Percentiles rank a stretch among this genome's conserved stretches.
Conservation (phyloP, 2,888 invertebrate species). For the Shargacucullia verbasci region DNA sequence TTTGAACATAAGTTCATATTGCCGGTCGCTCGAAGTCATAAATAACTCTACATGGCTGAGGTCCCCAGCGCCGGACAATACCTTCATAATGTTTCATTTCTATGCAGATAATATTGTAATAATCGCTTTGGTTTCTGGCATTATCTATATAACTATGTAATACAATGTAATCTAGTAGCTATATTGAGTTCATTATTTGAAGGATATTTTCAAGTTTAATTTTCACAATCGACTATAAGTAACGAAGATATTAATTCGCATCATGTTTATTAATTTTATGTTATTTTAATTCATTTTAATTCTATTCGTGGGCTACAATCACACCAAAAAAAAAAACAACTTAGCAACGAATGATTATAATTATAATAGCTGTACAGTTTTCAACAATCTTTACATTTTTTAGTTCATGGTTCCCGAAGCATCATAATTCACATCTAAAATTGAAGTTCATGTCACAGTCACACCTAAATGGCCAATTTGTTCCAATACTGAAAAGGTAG, state of each 20-base stretch:
- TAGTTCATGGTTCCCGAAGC: background rate
- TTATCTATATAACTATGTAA: background rate
- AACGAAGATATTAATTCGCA: too few relatives aligned
- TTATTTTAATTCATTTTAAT: too few relatives aligned
- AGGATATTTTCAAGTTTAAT: too few relatives aligned
- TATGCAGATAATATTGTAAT: slow-evolving; percentile 3
- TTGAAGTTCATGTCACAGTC: slow-evolving; percentile 3
- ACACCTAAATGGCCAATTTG: slow-evolving; percentile 15
- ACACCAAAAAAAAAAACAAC: too few relatives aligned
- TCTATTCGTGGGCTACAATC: too few relatives aligned
- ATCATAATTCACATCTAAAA: background rate
- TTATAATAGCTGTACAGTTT: too few relatives aligned
- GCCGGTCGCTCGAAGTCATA: slow-evolving; percentile 9
- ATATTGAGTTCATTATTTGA: background rate
- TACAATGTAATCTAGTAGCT: background rate
- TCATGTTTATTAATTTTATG: too few relatives aligned
- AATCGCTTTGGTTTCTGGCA: background rate
- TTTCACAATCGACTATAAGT: too few relatives aligned
- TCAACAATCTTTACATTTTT: background rate
- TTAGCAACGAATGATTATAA: too few relatives aligned
- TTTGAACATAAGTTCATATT: slow-evolving; percentile 11
- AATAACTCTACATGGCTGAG: slow-evolving; percentile 14
- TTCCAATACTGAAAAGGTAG: too few relatives aligned
- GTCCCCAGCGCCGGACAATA: slow-evolving; percentile 11
- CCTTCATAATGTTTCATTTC: slow-evolving; percentile 12